Evolutionary conservation across 2,113 vertebrate genomes (phyloP).

Genomic region (Barnardius zonarius): DNA sequence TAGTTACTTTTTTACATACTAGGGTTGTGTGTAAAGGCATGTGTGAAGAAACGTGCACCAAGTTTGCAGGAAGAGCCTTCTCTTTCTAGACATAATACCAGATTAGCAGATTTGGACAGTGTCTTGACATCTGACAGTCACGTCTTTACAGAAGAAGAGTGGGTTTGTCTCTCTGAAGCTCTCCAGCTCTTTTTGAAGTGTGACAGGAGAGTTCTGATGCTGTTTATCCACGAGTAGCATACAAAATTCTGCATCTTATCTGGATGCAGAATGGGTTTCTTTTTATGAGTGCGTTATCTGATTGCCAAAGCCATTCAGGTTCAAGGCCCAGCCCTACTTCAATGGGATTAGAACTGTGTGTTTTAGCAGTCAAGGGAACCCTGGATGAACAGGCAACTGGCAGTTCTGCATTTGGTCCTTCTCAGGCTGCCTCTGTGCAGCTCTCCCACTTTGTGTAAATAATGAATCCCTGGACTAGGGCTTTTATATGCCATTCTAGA

Average conservation of each 20-base stretch:
- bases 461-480: neutral
- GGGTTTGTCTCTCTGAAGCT: neutral
- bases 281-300: neutral
- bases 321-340: neutral
- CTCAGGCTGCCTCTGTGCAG: neutral
- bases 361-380: neutral
- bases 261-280: neutral
- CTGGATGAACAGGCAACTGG: neutral
- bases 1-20: neutral
- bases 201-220: neutral
- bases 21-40: neutral
- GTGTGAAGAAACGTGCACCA: neutral
- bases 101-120: neutral
- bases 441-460: neutral
- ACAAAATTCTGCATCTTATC: neutral
- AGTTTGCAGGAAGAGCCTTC: neutral
- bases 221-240: accelerated
- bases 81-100: neutral
- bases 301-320: neutral
- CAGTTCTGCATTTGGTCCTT: neutral
- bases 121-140: neutral
- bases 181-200: neutral
- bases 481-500: neutral
- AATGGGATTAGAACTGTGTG: neutral
- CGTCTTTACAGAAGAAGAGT: neutral